A percentile compares a stretch with the other conserved stretches of the same genome.
Conservation (phyloP, 2,797 vertebrate genomes). For the Sebastes flavidus region DNA sequence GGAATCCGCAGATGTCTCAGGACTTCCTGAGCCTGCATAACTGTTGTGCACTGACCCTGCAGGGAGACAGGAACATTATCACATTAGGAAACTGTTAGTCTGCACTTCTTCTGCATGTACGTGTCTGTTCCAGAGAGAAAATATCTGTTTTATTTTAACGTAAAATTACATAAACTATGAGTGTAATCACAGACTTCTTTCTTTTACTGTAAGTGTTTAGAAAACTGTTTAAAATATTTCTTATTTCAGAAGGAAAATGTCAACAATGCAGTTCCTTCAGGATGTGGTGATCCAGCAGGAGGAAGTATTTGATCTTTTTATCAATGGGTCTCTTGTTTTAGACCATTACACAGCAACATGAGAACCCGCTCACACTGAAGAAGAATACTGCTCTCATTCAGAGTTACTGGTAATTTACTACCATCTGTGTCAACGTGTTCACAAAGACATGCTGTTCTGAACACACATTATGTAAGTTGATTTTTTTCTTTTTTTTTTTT, state of each 20-base stretch:
- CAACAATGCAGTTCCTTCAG: not conserved
- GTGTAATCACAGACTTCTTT: not conserved
- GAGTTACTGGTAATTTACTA: not conserved
- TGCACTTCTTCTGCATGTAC: not conserved
- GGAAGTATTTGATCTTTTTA: not conserved
- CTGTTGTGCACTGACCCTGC: slow-evolving; percentile 47
- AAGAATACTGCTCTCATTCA: slow-evolving; percentile 24
- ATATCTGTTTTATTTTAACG: not conserved
- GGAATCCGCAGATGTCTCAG: slow-evolving; percentile 91
- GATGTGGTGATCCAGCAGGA: slow-evolving; percentile 2
- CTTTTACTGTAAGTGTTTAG: not conserved
- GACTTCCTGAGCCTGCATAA: slow-evolving; percentile 90
- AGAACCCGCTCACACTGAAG: not conserved
- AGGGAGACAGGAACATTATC: not conserved
- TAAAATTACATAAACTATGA: not conserved
- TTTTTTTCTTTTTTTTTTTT: not conserved
- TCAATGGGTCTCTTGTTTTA: slow-evolving; percentile 26
- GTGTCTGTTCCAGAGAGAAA: not conserved
- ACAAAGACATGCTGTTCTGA: not conserved
- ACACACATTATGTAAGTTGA: not conserved
- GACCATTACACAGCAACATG: not conserved
- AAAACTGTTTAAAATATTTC: not conserved
- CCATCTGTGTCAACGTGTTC: not conserved
- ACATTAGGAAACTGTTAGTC: not conserved
- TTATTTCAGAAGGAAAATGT: not conserved